Conservation (phyloP, 2,888 invertebrate species). For the Smittia sp. region DNA sequence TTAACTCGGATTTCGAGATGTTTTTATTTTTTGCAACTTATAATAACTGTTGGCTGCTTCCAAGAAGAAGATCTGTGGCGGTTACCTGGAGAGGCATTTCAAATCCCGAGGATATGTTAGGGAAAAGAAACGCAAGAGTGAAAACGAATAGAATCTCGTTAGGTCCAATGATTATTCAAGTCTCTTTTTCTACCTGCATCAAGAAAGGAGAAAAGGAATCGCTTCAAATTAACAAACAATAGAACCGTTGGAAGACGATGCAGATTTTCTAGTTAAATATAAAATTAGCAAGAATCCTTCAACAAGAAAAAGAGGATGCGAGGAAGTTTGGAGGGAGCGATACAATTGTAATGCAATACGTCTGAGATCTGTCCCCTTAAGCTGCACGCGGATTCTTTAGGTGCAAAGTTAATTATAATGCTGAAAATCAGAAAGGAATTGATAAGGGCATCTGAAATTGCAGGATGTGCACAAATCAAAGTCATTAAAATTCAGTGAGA, state of each 20-base stretch:
- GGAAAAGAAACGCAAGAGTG: neutral
- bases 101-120: neutral
- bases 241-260: neutral
- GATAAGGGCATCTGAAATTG: too few relatives aligned
- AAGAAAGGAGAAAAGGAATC: conserved; percentile 18
- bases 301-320: neutral
- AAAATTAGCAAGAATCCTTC: conserved; percentile 35
- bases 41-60: neutral
- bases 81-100: conserved; percentile 15
- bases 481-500: neutral
- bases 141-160: conserved; percentile 15
- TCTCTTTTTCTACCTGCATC: conserved; percentile 30
- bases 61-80: conserved; percentile 28
- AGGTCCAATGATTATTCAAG: conserved; percentile 12
- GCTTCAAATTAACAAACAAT: conserved; percentile 35
- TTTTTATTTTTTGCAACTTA: neutral
- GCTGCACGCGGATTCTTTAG: neutral
- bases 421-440: too few relatives aligned
- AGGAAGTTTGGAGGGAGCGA: conserved; percentile 7
- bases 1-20: neutral
- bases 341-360: neutral
- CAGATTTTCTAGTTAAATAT: conserved; percentile 34
- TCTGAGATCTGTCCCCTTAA: neutral
- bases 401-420: too few relatives aligned
- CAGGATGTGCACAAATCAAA: neutral